A percentile compares a stretch with the other conserved stretches of the same genome.
Evolutionary conservation across 2,888 invertebrate genomes (phyloP).

Genomic region (Hedychridium roseum): DNA sequence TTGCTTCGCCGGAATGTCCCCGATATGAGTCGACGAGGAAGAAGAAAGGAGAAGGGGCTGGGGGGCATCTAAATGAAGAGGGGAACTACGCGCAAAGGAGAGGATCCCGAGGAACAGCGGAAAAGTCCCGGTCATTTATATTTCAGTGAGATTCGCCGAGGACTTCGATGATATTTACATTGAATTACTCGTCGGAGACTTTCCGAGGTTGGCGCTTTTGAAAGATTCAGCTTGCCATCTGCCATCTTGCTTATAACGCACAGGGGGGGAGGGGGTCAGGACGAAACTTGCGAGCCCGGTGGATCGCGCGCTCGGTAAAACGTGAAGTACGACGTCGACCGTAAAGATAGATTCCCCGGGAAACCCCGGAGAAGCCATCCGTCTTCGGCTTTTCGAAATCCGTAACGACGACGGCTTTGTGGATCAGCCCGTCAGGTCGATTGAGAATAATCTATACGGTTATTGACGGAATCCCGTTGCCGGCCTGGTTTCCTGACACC

Average conservation of each 20-base stretch:
- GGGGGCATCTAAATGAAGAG: background rate
- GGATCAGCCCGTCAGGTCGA: too few relatives aligned
- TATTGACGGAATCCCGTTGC: too few relatives aligned
- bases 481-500: too few relatives aligned
- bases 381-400: background rate
- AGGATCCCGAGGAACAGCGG: background rate
- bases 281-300: background rate
- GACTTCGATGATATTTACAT: conserved; percentile 53
- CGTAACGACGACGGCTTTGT: background rate
- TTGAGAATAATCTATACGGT: too few relatives aligned
- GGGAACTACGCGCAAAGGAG: background rate
- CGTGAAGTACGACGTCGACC: background rate
- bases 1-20: too few relatives aligned
- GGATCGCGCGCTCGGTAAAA: background rate
- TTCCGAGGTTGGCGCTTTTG: conserved; percentile 7
- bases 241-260: background rate
- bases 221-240: background rate
- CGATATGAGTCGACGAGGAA: background rate
- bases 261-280: background rate
- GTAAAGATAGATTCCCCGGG: background rate
- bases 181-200: conserved; percentile 41
- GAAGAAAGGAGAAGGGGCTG: background rate
- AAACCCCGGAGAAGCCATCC: background rate
- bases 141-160: conserved; percentile 42
- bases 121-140: conserved; percentile 43